Conservation (phyloP, 2,113 vertebrate genomes). For the Lasiurus cinereus region DNA sequence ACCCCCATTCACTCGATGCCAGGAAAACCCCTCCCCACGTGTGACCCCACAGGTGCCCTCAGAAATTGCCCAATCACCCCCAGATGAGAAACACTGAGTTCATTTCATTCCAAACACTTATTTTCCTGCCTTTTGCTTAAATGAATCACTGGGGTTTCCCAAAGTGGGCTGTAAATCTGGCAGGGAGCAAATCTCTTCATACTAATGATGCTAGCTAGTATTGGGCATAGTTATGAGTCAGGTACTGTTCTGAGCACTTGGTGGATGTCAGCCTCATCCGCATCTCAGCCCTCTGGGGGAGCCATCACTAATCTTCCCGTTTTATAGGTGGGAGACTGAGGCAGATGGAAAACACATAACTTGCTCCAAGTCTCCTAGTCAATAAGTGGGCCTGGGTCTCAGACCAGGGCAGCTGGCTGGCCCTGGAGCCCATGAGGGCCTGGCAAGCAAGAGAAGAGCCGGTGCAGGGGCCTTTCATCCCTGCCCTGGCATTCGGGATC, state of each 20-base stretch:
- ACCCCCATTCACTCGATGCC: background rate
- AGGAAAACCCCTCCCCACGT: background rate
- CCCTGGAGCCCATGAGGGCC: background rate
- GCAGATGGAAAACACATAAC: background rate
- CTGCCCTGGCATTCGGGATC: background rate
- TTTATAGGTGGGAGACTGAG: background rate
- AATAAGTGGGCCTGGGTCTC: background rate
- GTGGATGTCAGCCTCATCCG: background rate
- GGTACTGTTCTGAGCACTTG: background rate
- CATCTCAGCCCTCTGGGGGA: background rate
- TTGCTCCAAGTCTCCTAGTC: background rate
- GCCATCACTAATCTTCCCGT: background rate
- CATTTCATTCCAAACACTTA: background rate
- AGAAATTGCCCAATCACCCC: no score
- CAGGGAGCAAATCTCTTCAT: background rate
- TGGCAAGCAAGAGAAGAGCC: background rate
- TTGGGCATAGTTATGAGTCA: rapidly evolving
- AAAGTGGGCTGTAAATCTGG: no score
- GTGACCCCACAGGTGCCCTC: background rate
- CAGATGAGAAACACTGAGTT: background rate
- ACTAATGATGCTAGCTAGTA: background rate
- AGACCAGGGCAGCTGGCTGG: background rate
- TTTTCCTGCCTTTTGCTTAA: background rate
- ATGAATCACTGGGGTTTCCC: background rate
- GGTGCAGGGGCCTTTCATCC: background rate